These are phyloP conservation scores for Sinocyclocheilus grahami DNA, from an alignment of 2,113 vertebrate species.

Conservation along the genomic window DNA sequence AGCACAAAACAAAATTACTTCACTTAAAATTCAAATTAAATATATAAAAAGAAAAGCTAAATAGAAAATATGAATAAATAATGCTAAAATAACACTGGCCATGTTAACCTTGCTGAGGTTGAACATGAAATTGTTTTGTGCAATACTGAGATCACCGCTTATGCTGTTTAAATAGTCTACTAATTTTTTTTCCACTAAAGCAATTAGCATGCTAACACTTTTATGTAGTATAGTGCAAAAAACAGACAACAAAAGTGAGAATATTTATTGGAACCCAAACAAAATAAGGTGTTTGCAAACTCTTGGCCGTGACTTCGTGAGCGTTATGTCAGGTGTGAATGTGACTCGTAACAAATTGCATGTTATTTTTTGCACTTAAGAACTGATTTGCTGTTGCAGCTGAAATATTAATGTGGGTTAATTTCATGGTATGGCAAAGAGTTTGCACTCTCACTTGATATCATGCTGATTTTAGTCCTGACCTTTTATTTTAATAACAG, in stretches of 20 bases:
- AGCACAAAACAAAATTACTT: background rate
- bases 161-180: background rate
- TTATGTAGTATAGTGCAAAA: background rate
- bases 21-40: background rate
- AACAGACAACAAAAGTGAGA: background rate
- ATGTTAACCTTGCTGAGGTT: background rate
- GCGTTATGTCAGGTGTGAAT: background rate
- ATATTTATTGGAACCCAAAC: background rate
- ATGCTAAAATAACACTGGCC: background rate
- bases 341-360: background rate
- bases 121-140: background rate
- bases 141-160: background rate
- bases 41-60: background rate
- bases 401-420: background rate
- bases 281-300: conserved; percentile 27
- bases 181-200: background rate
- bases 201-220: conserved; percentile 12
- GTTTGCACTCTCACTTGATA: background rate
- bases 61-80: background rate
- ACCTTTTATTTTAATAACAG: conserved; percentile 29
- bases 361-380: background rate
- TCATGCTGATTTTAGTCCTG: background rate
- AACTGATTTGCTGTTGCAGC: background rate
- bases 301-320: background rate
- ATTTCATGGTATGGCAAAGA: background rate